These are phyloP conservation scores for Pituophis catenifer DNA, from an alignment of 2,113 vertebrate genomes.

Conservation along the genomic window DNA sequence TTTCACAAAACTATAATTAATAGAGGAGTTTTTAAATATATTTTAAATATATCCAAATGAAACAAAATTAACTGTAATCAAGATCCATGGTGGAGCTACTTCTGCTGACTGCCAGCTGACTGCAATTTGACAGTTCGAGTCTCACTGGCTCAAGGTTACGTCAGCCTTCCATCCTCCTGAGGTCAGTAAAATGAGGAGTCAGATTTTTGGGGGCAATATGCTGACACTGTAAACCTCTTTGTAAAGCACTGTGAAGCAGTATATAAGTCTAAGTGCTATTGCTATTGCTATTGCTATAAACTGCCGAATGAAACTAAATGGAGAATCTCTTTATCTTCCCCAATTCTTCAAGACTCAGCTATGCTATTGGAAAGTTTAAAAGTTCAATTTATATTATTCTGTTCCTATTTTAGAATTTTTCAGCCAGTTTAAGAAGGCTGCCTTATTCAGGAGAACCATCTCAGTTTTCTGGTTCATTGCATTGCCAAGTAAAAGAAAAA, in stretches of 20 bases:
- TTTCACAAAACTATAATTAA: neutral
- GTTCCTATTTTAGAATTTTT: neutral
- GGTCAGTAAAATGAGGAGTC: no score
- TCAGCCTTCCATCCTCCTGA: no score
- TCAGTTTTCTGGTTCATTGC: neutral
- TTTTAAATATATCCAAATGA: neutral
- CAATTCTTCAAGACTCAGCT: neutral
- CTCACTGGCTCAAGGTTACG: no score
- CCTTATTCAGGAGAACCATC: neutral
- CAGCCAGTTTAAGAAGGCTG: neutral
- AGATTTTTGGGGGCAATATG: no score
- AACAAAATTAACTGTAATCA: neutral
- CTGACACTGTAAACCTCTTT: no score
- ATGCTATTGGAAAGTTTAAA: neutral
- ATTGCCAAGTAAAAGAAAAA: neutral
- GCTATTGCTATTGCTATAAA: neutral
- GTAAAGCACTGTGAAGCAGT: no score
- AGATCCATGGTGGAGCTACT: no score
- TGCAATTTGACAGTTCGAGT: no score
- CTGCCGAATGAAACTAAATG: neutral
- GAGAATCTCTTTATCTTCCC: neutral
- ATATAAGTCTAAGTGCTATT: no score
- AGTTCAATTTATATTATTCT: neutral
- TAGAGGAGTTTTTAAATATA: neutral
- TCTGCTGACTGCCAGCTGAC: no score